phyloP scores from a whole-genome alignment of 2,113 vertebrate genomes.

The Plecotus auritus region DNA sequence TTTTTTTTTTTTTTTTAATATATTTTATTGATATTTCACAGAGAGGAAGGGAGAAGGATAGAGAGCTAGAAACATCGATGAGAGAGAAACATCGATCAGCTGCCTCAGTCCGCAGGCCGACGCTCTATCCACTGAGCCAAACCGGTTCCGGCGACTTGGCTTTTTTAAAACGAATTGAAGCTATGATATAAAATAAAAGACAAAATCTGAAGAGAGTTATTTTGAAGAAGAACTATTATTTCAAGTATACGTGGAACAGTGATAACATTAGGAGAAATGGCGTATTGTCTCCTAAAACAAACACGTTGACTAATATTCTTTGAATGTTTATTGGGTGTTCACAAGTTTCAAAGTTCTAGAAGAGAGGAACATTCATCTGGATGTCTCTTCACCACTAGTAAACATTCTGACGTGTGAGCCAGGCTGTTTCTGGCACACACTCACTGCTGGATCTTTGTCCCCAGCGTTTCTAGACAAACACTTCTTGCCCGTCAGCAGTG shows the following conservation, averaged over 20 bases:
- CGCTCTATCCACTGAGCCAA: too few species aligned
- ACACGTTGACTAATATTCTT: neutral
- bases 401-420: neutral
- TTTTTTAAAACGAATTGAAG: neutral
- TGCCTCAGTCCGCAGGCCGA: too few species aligned
- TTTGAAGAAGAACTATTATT: neutral
- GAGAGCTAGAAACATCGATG: too few species aligned
- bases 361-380: neutral
- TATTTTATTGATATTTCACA: too few species aligned
- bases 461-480: neutral
- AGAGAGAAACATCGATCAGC: too few species aligned
- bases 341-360: neutral
- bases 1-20: neutral
- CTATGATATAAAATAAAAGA: neutral
- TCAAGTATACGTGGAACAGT: neutral
- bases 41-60: too few species aligned
- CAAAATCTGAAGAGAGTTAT: neutral
- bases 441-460: neutral
- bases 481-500: neutral
- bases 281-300: neutral
- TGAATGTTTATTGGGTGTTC: neutral
- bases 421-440: neutral
- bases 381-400: neutral
- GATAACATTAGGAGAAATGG: neutral
- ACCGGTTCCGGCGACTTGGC: too few species aligned